Base-by-base conservation (phyloP, 2,888 invertebrate species). In the Volucella bombylans region DNA sequence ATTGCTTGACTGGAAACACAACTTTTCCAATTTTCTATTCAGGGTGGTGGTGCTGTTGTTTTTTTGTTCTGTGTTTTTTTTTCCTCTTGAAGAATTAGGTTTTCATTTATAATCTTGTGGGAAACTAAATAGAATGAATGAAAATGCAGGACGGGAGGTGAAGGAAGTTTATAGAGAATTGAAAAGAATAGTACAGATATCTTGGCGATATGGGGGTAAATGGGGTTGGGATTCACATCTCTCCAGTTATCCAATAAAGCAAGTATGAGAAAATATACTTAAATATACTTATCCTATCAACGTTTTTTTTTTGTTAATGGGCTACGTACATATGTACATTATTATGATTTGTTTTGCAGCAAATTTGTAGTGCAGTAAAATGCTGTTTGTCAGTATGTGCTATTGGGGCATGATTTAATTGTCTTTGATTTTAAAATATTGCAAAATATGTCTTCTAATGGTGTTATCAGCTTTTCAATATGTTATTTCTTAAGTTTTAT, bases 61-160 rank as follows among this genome's bases (percentile, higher is more conserved):
- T 54, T 74, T 55, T 69, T 71, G 6, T 64, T 55, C 15, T 31
- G 38, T 38, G 23, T 72, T 71, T 74, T 77, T 81, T 57, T 64
- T 71, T 31, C 45, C 15, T 14, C 68, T 73, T 47, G 43, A 61
- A 72, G 67, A 72, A 76, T 77, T 76, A 64, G 76, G 62, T 76
- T 72, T 85, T 85, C 85, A 85, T 76, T 81, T 85, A 81, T 85
- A 85, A 85, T 77, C 85, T 85, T 85, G 81, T 76, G 81, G 81
- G 72, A 81, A 81, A 85, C 76, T 81, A 77, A 85, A 68, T 81
- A 72, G 62, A 85, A 81, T 85, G 47, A 77, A 68, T 49, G 54
- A 59, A 67, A 59, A 61, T 31, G 50, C 45, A 39, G 54, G 15
- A 52, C 54, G 55, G 65, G 62, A 59, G 43, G 55, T 38, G 61